Evolutionary conservation across 2,797 vertebrate species (phyloP).

Genomic region (Poecilia wingei): DNA sequence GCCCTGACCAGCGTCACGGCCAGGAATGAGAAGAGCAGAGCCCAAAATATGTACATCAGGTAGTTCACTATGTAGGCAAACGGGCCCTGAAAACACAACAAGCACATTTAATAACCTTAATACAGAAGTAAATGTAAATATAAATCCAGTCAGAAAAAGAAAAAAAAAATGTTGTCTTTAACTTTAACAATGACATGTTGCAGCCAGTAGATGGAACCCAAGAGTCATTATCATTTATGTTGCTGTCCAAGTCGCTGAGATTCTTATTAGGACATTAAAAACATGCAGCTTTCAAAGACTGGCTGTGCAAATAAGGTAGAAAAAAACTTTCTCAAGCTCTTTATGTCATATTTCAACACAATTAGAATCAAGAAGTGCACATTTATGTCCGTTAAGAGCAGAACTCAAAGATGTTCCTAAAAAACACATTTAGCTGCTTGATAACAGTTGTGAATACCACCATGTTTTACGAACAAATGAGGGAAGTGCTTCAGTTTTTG

Average conservation of each 20-base stretch:
- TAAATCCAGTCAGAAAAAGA: neutral
- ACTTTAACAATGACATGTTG: constrained; percentile 1
- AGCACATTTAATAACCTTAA: neutral
- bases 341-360: neutral
- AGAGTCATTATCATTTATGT: neutral
- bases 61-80: constrained; percentile 92
- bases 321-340: neutral
- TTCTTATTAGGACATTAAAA: neutral
- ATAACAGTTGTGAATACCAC: too few species aligned
- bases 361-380: neutral
- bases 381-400: neutral
- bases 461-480: too few species aligned
- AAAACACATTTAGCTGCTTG: neutral
- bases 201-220: constrained; percentile 52
- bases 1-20: constrained; percentile 90
- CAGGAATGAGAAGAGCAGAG: constrained; percentile 91
- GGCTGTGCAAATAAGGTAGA: neutral
- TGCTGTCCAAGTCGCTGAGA: neutral
- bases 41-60: constrained; percentile 92
- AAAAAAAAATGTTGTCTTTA: neutral
- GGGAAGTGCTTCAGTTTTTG: too few species aligned
- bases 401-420: neutral
- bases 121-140: neutral
- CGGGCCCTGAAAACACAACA: constrained; percentile 81
- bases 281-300: neutral